phyloP scores from a whole-genome alignment of 2,888 invertebrate genomes.

The Ormyrus pomaceus region DNA sequence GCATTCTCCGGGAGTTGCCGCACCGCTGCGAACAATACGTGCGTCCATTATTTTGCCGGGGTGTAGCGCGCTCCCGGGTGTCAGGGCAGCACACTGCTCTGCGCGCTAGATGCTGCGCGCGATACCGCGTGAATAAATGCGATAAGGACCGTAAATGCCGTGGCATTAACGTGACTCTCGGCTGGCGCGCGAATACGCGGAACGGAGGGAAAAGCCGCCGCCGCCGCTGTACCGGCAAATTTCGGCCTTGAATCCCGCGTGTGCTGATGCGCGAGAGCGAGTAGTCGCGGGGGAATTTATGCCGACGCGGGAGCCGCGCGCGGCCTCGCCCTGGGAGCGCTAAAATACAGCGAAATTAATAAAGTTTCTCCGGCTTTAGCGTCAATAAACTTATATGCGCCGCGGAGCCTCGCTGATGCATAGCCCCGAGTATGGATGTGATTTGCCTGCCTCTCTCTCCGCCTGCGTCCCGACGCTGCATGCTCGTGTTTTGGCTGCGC shows the following conservation, averaged over 20 bases:
- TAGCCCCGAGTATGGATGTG: not conserved
- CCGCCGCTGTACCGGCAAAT: not conserved
- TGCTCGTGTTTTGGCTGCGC: too few species aligned
- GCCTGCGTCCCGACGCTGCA: too few species aligned
- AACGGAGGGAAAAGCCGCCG: too few species aligned
- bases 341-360: conserved; percentile 51
- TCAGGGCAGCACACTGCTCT: not conserved
- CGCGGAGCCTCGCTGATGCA: not conserved
- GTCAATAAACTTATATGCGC: conserved; percentile 34
- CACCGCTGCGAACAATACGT: conserved; percentile 36
- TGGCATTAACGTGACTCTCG: conserved; percentile 25
- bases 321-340: not conserved
- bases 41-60: conserved; percentile 39
- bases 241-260: conserved; percentile 32
- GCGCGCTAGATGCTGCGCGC: conserved; percentile 12
- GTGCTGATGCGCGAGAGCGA: not conserved
- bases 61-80: conserved; percentile 2
- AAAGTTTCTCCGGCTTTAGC: conserved; percentile 44
- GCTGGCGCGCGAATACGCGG: too few species aligned
- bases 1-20: conserved; percentile 16
- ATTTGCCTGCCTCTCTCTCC: too few species aligned
- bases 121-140: conserved; percentile 49
- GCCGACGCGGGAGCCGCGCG: not conserved
- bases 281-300: conserved; percentile 25
- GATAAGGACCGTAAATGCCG: conserved; percentile 48